These are phyloP conservation scores for Petrocephalus zakoni DNA, from an alignment of 2,113 vertebrate genomes.

Conservation along the genomic window DNA sequence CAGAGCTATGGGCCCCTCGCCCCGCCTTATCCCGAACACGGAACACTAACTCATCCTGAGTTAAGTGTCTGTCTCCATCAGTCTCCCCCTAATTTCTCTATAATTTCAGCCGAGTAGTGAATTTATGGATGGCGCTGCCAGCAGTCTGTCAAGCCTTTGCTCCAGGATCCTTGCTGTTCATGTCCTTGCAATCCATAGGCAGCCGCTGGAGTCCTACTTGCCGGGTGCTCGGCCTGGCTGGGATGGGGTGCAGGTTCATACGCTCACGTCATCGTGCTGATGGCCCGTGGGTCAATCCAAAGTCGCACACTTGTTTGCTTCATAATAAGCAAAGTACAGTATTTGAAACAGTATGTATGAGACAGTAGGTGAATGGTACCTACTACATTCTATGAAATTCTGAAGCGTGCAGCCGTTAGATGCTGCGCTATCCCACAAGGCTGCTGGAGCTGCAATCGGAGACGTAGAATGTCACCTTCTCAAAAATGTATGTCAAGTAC, in stretches of 20 bases:
- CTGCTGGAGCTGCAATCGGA: background rate
- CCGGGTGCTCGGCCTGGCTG: background rate
- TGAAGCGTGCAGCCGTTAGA: background rate
- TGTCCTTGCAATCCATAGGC: background rate
- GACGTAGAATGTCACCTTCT: background rate
- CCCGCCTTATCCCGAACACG: background rate
- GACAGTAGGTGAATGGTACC: background rate
- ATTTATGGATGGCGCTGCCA: background rate
- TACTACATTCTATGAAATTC: background rate
- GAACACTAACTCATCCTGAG: background rate
- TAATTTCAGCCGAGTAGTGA: background rate
- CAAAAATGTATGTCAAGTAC: background rate
- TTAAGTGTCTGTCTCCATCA: background rate
- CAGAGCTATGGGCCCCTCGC: background rate
- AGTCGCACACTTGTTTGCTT: background rate
- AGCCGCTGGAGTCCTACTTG: background rate
- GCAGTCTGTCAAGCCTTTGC: background rate
- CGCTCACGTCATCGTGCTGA: background rate
- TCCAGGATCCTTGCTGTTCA: background rate
- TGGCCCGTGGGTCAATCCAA: background rate
- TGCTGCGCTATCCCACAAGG: background rate
- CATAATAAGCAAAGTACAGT: background rate
- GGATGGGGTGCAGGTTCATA: background rate
- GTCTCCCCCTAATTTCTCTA: background rate
- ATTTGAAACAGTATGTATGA: background rate